Base-by-base conservation (phyloP, 2,113 vertebrate species). In the Otis tarda region DNA sequence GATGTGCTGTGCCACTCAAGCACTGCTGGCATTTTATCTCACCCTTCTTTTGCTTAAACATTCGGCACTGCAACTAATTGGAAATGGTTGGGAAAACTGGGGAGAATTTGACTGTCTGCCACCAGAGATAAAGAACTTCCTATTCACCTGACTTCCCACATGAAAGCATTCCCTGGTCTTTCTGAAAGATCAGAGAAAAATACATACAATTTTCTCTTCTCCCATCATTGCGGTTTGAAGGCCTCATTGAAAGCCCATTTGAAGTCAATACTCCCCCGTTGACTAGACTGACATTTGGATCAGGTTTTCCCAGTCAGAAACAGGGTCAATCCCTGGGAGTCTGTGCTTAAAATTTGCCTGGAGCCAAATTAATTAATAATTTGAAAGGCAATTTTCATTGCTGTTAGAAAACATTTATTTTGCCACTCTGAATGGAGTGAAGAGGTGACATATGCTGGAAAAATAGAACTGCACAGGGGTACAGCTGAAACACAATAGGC, bases 331-430 rank as follows among this genome's bases (percentile, higher is more conserved):
- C 6, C 10, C 55, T 17, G 14, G 47, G 33, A 87, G 31, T 73
- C 31, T 81, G 17, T 63, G 20, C 45, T 70, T 83, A 86, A 95
- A 94, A 73, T 73, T 83, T 95, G 60, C 73, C 52, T 47, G 55
- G 31, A 87, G n/a, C 8, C 52, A 67, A 92, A 88, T 35, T 20
- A 87, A 85, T 76, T 83, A 75, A 77, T 63, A 89, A 70, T 59
- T 75, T n/a, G 14, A 81, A 96, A 83, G 56, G 21, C n/a, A 77
- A 39, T 89, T 91, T 89, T 75, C 61, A 75, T 60, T 94, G 67
- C 78, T 17, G 12, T 50, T 85, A 35, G 65, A 94, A 95, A 85
- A 39, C 16, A 69, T 61, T 81, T 84, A 27, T 87, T 91, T 84
- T 84, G 8, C 30, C 14, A 11, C 33, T 49, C 14, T 47, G 43